Evolutionary conservation across 2,888 invertebrate species (phyloP).

Genomic region (Macrophya annulata): DNA sequence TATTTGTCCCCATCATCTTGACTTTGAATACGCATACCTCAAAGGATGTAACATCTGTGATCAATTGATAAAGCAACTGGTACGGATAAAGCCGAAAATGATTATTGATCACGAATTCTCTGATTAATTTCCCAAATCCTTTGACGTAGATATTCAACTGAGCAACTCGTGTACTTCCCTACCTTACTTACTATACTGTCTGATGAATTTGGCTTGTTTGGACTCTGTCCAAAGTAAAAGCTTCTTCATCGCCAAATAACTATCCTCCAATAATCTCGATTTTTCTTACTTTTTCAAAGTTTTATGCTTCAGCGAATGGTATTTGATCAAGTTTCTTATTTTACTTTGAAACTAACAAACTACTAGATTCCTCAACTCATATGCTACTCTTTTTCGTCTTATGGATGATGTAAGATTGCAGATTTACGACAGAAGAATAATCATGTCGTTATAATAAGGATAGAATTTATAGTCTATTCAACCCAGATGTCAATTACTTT

Average conservation of each 20-base stretch:
- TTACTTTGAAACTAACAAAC: background rate
- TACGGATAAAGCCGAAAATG: background rate
- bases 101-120: background rate
- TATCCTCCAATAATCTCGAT: background rate
- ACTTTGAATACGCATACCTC: background rate
- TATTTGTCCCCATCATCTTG: background rate
- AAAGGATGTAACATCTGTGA: background rate
- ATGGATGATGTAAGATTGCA: background rate
- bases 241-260: no score
- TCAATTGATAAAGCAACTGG: background rate
- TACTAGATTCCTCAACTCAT: background rate
- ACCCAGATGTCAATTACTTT: slow-evolving; percentile 28
- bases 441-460: background rate
- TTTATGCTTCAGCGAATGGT: background rate
- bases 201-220: background rate
- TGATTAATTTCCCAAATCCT: background rate
- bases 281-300: background rate
- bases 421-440: background rate
- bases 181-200: no score
- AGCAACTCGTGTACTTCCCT: background rate
- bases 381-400: background rate
- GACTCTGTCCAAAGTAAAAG: background rate
- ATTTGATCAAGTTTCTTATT: background rate
- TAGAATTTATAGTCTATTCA: background rate
- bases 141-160: background rate